Base-by-base conservation (phyloP, 2,888 invertebrate genomes). In the Andrena dorsata region DNA sequence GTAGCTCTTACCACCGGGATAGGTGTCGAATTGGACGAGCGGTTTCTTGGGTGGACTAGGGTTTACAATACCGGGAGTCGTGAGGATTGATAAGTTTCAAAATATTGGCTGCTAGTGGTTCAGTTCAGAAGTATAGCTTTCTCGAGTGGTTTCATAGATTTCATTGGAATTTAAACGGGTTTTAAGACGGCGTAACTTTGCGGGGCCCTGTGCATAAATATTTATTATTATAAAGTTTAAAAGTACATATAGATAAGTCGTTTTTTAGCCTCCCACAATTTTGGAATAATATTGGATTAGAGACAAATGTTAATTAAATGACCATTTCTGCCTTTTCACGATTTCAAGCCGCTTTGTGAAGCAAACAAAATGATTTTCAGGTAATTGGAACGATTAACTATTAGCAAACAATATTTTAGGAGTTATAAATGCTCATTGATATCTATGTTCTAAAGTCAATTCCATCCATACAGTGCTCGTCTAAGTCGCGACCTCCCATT, bases 1-100 rank as follows among this genome's bases (percentile, higher is more conserved):
- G 53, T 41, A 68, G 66, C 41, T 78, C 68, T n/a, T 53, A 2
- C 56, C 2, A 28, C 20, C 28, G 4, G 20, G 61, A 10, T 3
- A 32, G 61, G 6, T 32, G 20, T 16, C 28, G 16, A 30, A 16
- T 28, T 7, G 8, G n/a, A 60, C 26, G 28, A 58, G 58, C 58
- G 16, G n/a, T 60, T 51, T 30, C 16, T 30, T 60, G 2, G n/a
- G 28, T n/a, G 0, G 16, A 30, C 3, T 60, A 28, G 60, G n/a
- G 16, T 16, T 16, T 41, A 4, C 58, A 20, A 58, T 30, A 30
- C 30, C 5, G 16, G 28, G 30, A 13, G 3, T 41, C 13, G 6
- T 16, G n/a, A 16, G 16, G 30, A 16, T 60, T 51, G 20, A 20
- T 20, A 51, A 20, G 2, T 51, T 20, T 51, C 16, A 16, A 51